A percentile compares a stretch with the other conserved stretches of the same genome.
phyloP scores from a whole-genome alignment of 2,888 invertebrate genomes.

The Dioctria linearis region DNA sequence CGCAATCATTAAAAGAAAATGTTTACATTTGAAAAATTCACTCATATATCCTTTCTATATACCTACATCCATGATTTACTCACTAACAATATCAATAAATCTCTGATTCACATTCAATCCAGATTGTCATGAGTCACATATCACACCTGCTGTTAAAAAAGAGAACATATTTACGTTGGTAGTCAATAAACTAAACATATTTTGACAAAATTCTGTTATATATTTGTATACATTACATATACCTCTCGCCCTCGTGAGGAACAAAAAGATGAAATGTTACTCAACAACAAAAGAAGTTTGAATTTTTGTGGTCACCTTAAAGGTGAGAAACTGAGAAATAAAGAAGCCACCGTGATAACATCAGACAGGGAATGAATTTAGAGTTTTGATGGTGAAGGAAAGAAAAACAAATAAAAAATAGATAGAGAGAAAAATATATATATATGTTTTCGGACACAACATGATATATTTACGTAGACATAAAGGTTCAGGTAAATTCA shows the following conservation, averaged over 20 bases:
- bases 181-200: constrained; percentile 46
- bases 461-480: constrained; percentile 26
- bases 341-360: constrained; percentile 51
- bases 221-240: neutral
- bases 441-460: constrained; percentile 6
- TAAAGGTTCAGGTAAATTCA: constrained; percentile 26
- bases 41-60: too few relatives aligned
- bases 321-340: constrained; percentile 54
- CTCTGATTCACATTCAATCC: neutral
- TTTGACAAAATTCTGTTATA: constrained; percentile 47
- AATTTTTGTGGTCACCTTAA: constrained; percentile 34
- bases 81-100: constrained; percentile 25
- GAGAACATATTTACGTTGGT: constrained; percentile 29
- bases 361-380: constrained; percentile 39
- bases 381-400: constrained; percentile 12
- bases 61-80: neutral
- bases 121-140: constrained; percentile 14
- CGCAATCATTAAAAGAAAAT: too few relatives aligned
- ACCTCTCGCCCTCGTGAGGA: neutral
- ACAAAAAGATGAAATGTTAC: constrained; percentile 38
- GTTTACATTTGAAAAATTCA: too few relatives aligned
- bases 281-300: constrained; percentile 28
- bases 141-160: constrained; percentile 36
- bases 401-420: neutral
- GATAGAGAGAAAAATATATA: constrained; percentile 8